These are phyloP conservation scores for Eupithecia centaureata DNA, from an alignment of 2,888 invertebrate species.

Conservation along the genomic window DNA sequence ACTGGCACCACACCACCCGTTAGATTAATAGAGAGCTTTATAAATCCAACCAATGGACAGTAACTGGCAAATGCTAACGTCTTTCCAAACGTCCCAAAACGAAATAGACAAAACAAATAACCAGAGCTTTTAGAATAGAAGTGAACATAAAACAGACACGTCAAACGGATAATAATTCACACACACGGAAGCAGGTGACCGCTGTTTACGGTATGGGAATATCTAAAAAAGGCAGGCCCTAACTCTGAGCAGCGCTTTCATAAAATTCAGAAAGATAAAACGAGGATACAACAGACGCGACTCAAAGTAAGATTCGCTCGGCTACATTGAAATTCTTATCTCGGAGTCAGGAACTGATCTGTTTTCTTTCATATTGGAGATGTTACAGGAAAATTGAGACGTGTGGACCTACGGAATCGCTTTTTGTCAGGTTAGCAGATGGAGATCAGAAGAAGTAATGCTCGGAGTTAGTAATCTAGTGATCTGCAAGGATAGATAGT, in stretches of 20 bases:
- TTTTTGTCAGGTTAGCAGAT: neutral
- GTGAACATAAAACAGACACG: conserved; percentile 41
- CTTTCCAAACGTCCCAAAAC: conserved; percentile 1
- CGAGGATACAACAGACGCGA: neutral
- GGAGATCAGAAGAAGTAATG: neutral
- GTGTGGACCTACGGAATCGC: neutral
- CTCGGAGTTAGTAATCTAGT: no score
- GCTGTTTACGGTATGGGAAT: conserved; percentile 43
- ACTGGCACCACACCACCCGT: neutral
- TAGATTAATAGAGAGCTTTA: neutral
- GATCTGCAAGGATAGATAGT: no score
- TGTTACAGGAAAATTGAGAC: conserved; percentile 2
- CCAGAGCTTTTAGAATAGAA: conserved; percentile 5
- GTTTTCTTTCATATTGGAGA: conserved; percentile 43
- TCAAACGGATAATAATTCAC: conserved; percentile 44
- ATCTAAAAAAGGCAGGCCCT: conserved; percentile 41
- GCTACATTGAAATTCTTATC: neutral
- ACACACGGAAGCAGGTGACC: conserved; percentile 42
- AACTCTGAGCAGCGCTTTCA: neutral
- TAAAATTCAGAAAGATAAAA: neutral
- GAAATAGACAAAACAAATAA: conserved; percentile 3
- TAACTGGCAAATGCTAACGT: neutral
- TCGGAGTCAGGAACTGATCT: conserved; percentile 21
- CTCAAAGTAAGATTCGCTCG: neutral
- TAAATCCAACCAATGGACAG: neutral